Evolutionary conservation across 2,797 vertebrate genomes (phyloP), one percentile per base, ranked within the genome.

Genomic region (Lycodopsis pacificus): DNA sequence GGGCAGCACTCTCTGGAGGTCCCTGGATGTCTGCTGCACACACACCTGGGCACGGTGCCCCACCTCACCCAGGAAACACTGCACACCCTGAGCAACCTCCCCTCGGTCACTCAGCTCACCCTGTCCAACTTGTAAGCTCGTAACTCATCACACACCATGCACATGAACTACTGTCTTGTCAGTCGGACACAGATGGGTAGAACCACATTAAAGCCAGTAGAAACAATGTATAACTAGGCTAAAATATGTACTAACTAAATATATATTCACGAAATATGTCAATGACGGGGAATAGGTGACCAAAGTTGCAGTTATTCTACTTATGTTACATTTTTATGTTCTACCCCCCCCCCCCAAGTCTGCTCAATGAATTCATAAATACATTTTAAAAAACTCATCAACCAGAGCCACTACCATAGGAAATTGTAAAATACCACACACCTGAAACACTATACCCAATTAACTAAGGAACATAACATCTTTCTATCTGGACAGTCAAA

Each of bases 11-110:
- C 91, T 0, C 57, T 99, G 83, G 94, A 97, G 32, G 88, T 97
- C 64, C 97, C 98, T 3, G 96, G 96, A 5, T 99, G 97, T 89
- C 88, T 99, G 59, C 93, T 99, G 42, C 97, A 98, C 90, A 97
- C 98, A 6, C 97, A 93, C 81, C 92, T 94, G 5, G 97, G 96
- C 22, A 94, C 96, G 0, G 96, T 97, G 8, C 98, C 98, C 0
- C 98, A 98, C 86, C 97, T 99, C 34, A 98, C 97, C 36, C 95
- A 94, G 74, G 97, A 99, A 65, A 97, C 96, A 0, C 94, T 99
- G 70, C 88, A 89, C 73, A 95, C 86, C 1, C 84, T 99, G 38
- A 88, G 82, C 19, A 91, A 86, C 13, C 87, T 99, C 38, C 97
- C 98, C 38, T 79, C 92, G 19, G 95, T 97, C 89, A 94, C 95